Evolutionary conservation across 30 jellyfish, hydroid and myxozoan species (phyloP), one percentile per base, ranked within the genome.

Genomic region (Clytia hemisphaerica): DNA sequence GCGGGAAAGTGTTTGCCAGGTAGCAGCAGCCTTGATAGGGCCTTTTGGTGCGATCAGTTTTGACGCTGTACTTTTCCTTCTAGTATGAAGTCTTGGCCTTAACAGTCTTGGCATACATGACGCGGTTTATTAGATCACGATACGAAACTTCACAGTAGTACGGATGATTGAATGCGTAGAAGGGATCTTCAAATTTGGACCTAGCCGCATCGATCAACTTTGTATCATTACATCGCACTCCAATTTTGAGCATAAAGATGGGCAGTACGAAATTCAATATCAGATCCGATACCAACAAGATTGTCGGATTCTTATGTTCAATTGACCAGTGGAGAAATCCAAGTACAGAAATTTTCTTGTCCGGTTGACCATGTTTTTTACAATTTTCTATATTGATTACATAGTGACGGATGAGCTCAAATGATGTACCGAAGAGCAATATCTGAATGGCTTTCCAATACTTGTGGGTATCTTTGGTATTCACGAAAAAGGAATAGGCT

Each of bases 21-120:
- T 1, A n/a, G n/a, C n/a, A 6, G 70, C 30, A 22, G 57, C 0
- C 44, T 57, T 2, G 16, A 57, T 31, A 0, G 51, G 1, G 0
- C 70, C 70, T n/a, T 57, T 1, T 2, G 70, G 70, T 0, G 70
- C 70, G 1, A 57, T 57, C 35, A 57, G 6, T 57, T 57, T 21
- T 57, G 70, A 0, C 53, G 0, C 30, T 57, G 29, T 0, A 57
- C 6, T 0, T 57, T 57, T 15, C 44, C 44, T 2, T 57, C 70
- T 1, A 57, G 2, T 5, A 57, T 26, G 2, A 57, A 57, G 30
- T 57, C 70, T 0, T 45, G 45, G 0, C 70, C 70, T 57, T 57
- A 45, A n/a, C 44, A 22, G 26, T 57, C 0, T 0, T 0, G 0
- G 70, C 44, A 57, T 57, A 57, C 0, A 57, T 14, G 0, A 31